Conservation (phyloP, 1,140 invertebrate genomes). For the Papilio dardanus region DNA sequence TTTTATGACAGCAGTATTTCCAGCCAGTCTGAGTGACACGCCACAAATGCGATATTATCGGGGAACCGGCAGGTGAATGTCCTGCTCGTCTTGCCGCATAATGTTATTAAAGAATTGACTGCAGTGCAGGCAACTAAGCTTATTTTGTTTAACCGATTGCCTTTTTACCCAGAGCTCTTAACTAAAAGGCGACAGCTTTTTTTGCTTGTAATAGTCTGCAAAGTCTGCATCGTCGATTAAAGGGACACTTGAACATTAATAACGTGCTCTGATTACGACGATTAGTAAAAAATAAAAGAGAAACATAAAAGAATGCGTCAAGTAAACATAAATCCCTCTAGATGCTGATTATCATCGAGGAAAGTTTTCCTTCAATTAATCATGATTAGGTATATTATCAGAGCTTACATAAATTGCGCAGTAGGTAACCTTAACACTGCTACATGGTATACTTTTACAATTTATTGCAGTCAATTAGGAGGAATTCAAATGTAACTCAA, state of each 20-base stretch:
- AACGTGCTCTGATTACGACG: too few relatives aligned
- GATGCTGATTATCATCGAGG: not conserved
- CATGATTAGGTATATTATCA: not conserved
- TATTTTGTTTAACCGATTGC: not conserved
- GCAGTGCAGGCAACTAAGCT: not conserved
- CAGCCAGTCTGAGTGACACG: not conserved
- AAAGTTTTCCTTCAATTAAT: slow-evolving; percentile 14
- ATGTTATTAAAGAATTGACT: slow-evolving; percentile 7
- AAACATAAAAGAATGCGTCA: too few relatives aligned
- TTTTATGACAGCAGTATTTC: not conserved
- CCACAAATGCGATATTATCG: not conserved
- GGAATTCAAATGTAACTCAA: slow-evolving; percentile 41
- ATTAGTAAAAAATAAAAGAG: too few relatives aligned
- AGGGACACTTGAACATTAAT: too few relatives aligned
- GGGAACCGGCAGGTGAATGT: not conserved
- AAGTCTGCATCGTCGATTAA: not conserved
- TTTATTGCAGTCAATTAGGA: slow-evolving; percentile 42
- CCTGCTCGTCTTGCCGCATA: not conserved
- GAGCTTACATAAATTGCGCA: slow-evolving; percentile 28
- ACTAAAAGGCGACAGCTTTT: not conserved
- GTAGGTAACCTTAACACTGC: slow-evolving; percentile 41
- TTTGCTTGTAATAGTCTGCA: not conserved
- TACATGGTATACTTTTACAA: slow-evolving; percentile 42
- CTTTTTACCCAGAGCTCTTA: not conserved
- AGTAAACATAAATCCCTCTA: not conserved